These are phyloP conservation scores for Catharus fuscescens DNA, from an alignment of 2,113 vertebrate genomes.

Conservation along the genomic window DNA sequence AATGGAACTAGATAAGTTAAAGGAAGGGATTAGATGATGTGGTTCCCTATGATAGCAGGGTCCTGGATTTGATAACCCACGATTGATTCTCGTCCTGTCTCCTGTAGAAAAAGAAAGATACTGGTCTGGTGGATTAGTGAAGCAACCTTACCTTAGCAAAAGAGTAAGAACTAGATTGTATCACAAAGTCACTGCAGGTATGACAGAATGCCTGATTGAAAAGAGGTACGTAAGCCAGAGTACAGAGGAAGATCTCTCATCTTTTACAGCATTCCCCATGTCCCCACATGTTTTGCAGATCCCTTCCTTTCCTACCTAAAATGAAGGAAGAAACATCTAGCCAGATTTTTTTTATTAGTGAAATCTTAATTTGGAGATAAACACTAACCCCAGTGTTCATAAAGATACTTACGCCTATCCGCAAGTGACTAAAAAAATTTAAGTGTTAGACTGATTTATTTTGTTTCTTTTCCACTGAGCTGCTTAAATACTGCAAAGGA, in stretches of 20 bases:
- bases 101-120: background rate
- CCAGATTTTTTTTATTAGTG: background rate
- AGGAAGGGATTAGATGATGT: background rate
- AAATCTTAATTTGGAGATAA: background rate
- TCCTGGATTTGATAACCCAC: background rate
- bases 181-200: background rate
- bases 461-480: background rate
- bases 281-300: background rate
- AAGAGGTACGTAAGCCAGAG: background rate
- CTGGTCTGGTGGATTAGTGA: slow-evolving; percentile 5
- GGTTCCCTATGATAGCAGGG: background rate
- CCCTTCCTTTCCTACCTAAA: background rate
- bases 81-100: background rate
- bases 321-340: background rate
- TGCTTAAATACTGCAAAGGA: background rate
- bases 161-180: background rate
- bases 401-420: background rate
- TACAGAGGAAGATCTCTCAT: background rate
- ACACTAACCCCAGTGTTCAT: background rate
- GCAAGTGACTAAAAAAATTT: background rate
- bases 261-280: background rate
- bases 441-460: background rate
- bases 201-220: background rate
- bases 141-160: slow-evolving; percentile 10
- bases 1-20: background rate